phyloP scores from a whole-genome alignment of 2,797 vertebrate genomes.

The Schizothorax lantsangensis region DNA sequence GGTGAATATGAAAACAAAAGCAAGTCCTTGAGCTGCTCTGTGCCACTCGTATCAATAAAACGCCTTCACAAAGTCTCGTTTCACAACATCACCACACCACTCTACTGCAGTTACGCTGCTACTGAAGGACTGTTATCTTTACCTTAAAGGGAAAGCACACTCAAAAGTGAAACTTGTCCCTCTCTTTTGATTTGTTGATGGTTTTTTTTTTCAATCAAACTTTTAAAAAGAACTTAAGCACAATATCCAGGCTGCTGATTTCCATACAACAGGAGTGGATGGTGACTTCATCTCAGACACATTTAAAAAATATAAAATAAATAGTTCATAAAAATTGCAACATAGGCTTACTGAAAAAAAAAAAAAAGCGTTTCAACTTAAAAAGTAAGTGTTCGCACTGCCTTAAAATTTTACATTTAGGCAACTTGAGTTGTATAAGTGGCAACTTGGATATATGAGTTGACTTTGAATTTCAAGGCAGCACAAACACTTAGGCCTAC shows the following conservation, averaged over 20 bases:
- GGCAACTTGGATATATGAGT: neutral
- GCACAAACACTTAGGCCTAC: neutral
- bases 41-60: slow-evolving; percentile 49
- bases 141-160: neutral
- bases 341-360: too few species aligned
- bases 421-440: too few species aligned
- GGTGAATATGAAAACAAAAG: slow-evolving; percentile 49
- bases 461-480: neutral
- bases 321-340: neutral
- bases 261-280: neutral
- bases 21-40: slow-evolving; percentile 42
- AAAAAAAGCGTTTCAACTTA: too few species aligned
- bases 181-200: neutral
- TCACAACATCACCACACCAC: neutral
- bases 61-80: slow-evolving; percentile 22
- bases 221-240: neutral
- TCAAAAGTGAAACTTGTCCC: neutral
- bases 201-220: neutral
- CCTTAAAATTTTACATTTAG: neutral
- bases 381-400: neutral
- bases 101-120: neutral
- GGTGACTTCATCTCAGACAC: neutral
- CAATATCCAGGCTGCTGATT: neutral
- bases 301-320: neutral
- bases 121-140: neutral